Evolutionary conservation across 2,797 vertebrate genomes (phyloP).

Genomic region (Arrhamphus sclerolepis): DNA sequence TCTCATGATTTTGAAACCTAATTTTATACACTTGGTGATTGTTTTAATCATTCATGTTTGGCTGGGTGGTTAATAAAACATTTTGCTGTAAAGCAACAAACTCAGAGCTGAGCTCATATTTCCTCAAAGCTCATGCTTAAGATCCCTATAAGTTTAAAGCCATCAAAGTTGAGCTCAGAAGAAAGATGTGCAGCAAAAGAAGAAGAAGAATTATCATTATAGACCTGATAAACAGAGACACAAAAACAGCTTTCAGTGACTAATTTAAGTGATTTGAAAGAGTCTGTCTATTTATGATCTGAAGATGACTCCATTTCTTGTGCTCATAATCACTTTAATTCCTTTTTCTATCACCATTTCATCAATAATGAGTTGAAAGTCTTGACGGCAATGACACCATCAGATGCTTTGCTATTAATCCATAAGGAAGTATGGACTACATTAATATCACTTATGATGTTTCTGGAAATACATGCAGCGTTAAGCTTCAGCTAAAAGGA

Average conservation of each 20-base stretch:
- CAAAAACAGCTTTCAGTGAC: constrained; percentile 25
- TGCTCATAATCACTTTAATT: constrained; percentile 53
- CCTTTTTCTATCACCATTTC: constrained; percentile 52
- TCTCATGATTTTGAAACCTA: neutral
- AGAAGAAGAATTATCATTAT: constrained; percentile 1
- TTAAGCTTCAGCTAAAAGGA: too few species aligned
- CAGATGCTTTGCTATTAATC: constrained; percentile 30
- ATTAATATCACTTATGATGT: constrained; percentile 22
- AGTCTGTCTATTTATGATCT: constrained; percentile 35
- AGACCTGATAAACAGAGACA: constrained; percentile 5
- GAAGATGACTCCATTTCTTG: constrained; percentile 48
- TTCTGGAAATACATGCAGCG: neutral
- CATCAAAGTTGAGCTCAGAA: constrained; percentile 4
- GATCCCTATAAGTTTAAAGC: neutral
- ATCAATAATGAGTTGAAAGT: constrained; percentile 61
- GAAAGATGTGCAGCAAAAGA: constrained; percentile 11
- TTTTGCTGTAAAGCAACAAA: too few species aligned
- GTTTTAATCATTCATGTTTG: constrained; percentile 5
- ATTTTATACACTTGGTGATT: constrained; percentile 1
- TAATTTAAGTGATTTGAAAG: constrained; percentile 23
- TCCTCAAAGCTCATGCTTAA: too few species aligned
- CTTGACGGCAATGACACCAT: constrained; percentile 33
- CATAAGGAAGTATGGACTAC: constrained; percentile 14
- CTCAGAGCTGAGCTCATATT: too few species aligned
- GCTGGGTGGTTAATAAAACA: neutral